Evolutionary conservation across 92 coral and sea anemone species (phyloP).

Genomic region (Actinostola sp.): DNA sequence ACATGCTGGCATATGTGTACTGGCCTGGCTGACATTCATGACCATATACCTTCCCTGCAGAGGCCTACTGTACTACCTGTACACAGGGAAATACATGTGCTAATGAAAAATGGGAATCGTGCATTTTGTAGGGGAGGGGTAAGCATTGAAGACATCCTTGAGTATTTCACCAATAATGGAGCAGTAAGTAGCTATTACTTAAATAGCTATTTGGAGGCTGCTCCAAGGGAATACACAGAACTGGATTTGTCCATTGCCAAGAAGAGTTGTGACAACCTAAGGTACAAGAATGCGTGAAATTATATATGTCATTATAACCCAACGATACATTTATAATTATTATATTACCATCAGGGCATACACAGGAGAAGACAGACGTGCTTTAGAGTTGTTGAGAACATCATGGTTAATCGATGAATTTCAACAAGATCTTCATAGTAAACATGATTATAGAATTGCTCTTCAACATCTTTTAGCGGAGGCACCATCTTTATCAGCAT

Average conservation of each 20-base stretch:
- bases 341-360: constrained; percentile 40
- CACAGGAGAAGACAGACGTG: constrained; percentile 45
- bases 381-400: constrained; percentile 18
- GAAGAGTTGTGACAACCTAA: no score
- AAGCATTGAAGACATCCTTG: background rate
- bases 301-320: no score
- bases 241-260: background rate
- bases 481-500: constrained; percentile 43
- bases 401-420: constrained; percentile 53
- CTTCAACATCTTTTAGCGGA: constrained; percentile 22
- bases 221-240: background rate
- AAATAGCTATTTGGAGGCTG: background rate
- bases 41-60: constrained; percentile 3
- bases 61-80: background rate
- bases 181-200: background rate
- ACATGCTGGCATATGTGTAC: constrained; percentile 45
- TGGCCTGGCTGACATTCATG: constrained; percentile 29
- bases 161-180: background rate
- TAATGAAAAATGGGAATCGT: background rate
- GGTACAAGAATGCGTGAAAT: no score
- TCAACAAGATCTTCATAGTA: constrained; percentile 36
- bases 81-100: background rate
- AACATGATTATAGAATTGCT: constrained; percentile 41
- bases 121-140: background rate
- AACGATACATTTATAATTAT: no score